Base-by-base conservation (phyloP, 2,113 vertebrate species). In the Chloebia gouldiae region DNA sequence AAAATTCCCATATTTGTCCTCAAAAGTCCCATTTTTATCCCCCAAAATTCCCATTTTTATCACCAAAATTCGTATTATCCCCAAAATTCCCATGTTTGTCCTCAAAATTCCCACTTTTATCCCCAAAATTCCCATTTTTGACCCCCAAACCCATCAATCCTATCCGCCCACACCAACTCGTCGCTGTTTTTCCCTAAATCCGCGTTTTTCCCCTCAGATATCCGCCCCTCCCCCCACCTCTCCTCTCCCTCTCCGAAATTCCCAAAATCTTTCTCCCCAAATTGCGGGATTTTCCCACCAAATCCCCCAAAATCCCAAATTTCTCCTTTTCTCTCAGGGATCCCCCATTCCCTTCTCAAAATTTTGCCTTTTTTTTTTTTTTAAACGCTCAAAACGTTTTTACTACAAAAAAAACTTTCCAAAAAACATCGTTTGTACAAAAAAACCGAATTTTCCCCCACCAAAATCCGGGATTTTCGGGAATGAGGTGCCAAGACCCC, bases 131-230 rank as follows among this genome's bases (percentile, higher is more conserved):
- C 8, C 7, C 53, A 13, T 9, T 33, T 33, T 56, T 14, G 14
- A 9, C 31, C 42, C 17, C 13, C 3, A 23, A 64, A 44, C 33
- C 33, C 4, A 31, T 2, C 15, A 8, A 10, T 47, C 20, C 8
- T 1, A 2, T 7, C 21, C 1, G 10, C 8, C 8, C 15, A 15
- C 8, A 2, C 3, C 9, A 19, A 7, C 14, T 14, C 27, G 1
- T 4, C 3, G 7, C 9, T 49, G 2, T 22, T 69, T 39, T 16
- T 14, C 19, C 19, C n/a, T 20, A 5, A 47, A 60, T 31, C 17
- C 4, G 9, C 2, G 20, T 0, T 18, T 24, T 31, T 15, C 44
- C 24, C 72, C 42, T 73, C 71, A 57, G 10, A 35, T 57, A 22
- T 22, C 39, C 39, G 11, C 39, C 18, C 31, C 16, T 22, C 17